Base-by-base conservation (phyloP, 2,888 invertebrate species). In the Eupithecia tripunctaria region DNA sequence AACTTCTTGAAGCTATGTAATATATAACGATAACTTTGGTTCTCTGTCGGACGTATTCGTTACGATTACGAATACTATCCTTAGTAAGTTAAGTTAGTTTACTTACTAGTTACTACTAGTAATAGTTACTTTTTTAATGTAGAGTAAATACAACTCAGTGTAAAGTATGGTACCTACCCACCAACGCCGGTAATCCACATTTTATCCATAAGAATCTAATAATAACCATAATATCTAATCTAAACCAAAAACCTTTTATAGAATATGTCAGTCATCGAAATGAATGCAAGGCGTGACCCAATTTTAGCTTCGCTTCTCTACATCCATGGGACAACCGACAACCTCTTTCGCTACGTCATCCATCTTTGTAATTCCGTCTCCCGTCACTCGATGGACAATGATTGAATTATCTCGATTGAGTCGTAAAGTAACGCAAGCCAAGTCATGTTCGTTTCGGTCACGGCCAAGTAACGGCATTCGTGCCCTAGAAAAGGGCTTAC, bases 401-500 rank as follows among this genome's bases (percentile, higher is more conserved):
- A 76, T 76, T 70, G 72, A 74, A 74, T 74, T 74, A 71, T 70
- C 67, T 71, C 73, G 73, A 75, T 76, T 66, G 74, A 77, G 74
- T 36, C 67, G 70, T 79, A 64, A 60, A 68, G 68, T 38, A 12
- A 36, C 8, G 8, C 71, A 72, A 70, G 70, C 38, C 73, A 63
- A 63, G 43, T 67, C 56, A 77, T 69, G 70, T 47, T 60, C 59
- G 60, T 85, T 83, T 80, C 89, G 91, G 92, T 92, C 93, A 93
- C 86, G 92, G 93, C 82, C 93, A 85, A 80, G 67, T 93, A 93
- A 93, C 93, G 90, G 93, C 81, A 84, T 78, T 75, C 81, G 73
- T 85, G 93, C 88, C 92, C 93, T 88, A 92, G 87, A 86, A 88
- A 89, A 90, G 89, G 93, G 89, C 81, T 27, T 82, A 82, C 80